Base-by-base conservation (phyloP, 2,888 invertebrate genomes). In the Apocheima hispidaria region DNA sequence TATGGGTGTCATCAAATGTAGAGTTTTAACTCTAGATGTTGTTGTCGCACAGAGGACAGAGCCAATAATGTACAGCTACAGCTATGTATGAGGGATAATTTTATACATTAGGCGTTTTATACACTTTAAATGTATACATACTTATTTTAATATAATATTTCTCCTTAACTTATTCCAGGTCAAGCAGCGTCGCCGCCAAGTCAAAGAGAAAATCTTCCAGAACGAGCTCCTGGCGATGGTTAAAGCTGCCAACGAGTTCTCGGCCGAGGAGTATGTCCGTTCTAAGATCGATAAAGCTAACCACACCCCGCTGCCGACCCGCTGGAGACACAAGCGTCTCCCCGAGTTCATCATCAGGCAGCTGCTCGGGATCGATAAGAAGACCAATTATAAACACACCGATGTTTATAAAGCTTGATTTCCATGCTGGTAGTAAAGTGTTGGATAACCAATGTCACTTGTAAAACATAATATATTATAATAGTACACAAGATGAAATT, bases 131-230 rank as follows among this genome's bases (percentile, higher is more conserved):
- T n/a, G n/a, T n/a, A n/a, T n/a, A n/a, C n/a, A n/a, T n/a, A n/a
- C n/a, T n/a, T n/a, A n/a, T n/a, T n/a, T n/a, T 4, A 9, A 16
- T 36, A 6, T 16, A 6, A 9, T n/a, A 4, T 40, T 12, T 9
- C 1, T 10, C 4, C 20, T 20, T 20, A 4, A 21, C 10, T 20
- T 10, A 26, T 63, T 66, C 9, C 81, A 95, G 95, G 77, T 94
- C 23, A 93, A 94, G 57, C 95, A 95, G 74, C 94, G 94, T 18
- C 94, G 97, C 52, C 95, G 96, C 77, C 88, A 95, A 78, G 93
- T 93, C 44, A 97, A 96, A 79, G 97, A 98, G 78, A 97, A 96
- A 77, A 88, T 84, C 4, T 98, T 97, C 86, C 96, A 97, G 75
- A 95, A 94, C 0, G 93, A 93, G 53, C 89, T 97, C 0, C 87